These are phyloP conservation scores for Coccyzus lansbergi DNA, from an alignment of 2,797 vertebrate species.

Conservation along the genomic window DNA sequence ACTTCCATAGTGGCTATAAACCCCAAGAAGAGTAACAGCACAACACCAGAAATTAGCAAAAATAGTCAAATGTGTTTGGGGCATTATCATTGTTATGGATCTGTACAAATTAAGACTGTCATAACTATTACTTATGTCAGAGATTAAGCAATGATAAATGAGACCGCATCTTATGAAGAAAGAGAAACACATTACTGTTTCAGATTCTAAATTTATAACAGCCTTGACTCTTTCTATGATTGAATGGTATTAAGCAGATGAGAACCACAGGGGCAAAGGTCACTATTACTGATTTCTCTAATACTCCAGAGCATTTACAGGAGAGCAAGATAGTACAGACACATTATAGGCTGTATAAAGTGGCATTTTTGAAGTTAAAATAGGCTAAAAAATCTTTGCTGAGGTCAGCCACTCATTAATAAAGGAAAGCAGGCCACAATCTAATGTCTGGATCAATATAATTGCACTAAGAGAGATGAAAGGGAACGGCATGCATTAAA, in stretches of 20 bases:
- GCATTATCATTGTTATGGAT: neutral
- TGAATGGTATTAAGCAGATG: neutral
- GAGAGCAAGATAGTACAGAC: neutral
- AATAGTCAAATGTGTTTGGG: neutral
- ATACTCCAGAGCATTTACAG: neutral
- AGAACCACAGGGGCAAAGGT: neutral
- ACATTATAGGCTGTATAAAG: neutral
- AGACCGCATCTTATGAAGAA: neutral
- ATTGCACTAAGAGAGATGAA: neutral
- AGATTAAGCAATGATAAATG: neutral
- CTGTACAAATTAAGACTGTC: neutral
- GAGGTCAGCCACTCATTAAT: neutral
- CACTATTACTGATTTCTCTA: neutral
- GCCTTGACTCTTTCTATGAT: neutral
- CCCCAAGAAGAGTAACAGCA: neutral
- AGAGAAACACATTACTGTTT: fast-evolving
- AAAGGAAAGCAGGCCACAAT: neutral
- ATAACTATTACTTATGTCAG: neutral
- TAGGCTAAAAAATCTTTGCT: neutral
- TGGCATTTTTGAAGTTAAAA: neutral
- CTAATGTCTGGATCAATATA: neutral
- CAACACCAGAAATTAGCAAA: neutral
- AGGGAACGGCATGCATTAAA: neutral
- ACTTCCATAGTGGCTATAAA: neutral
- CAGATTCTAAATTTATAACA: neutral